Percentiles rank a stretch among this genome's conserved stretches.
These are phyloP conservation scores for Vireo altiloquus DNA, from an alignment of 2,113 vertebrate genomes.

Conservation along the genomic window DNA sequence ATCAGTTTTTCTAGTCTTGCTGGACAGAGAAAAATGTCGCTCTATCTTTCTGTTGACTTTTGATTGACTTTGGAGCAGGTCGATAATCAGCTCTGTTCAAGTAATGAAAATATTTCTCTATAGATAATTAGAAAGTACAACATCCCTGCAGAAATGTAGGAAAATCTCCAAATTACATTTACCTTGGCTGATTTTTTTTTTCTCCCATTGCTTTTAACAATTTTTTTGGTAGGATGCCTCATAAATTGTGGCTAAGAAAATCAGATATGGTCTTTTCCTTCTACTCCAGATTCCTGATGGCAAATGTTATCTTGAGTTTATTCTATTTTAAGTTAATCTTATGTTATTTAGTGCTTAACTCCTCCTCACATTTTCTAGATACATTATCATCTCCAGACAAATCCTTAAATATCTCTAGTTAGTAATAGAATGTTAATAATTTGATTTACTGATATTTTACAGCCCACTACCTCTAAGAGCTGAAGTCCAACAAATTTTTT, in stretches of 20 bases:
- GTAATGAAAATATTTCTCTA: neutral
- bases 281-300: neutral
- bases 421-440: neutral
- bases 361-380: neutral
- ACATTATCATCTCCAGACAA: neutral
- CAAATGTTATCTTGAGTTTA: neutral
- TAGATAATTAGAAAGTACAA: neutral
- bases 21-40: neutral
- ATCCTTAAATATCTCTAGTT: neutral
- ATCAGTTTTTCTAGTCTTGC: neutral
- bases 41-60: constrained; percentile 22
- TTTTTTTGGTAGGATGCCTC: neutral
- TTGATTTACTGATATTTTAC: neutral
- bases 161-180: neutral
- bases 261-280: neutral
- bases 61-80: neutral
- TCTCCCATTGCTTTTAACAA: neutral
- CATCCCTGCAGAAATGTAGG: neutral
- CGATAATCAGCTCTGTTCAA: neutral
- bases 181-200: neutral
- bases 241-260: neutral
- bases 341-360: neutral
- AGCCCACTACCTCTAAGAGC: neutral
- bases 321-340: neutral
- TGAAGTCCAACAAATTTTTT: neutral